Percentiles rank a stretch among this genome's conserved stretches.
phyloP scores from a whole-genome alignment of 2,888 invertebrate species.

The Leucania comma region DNA sequence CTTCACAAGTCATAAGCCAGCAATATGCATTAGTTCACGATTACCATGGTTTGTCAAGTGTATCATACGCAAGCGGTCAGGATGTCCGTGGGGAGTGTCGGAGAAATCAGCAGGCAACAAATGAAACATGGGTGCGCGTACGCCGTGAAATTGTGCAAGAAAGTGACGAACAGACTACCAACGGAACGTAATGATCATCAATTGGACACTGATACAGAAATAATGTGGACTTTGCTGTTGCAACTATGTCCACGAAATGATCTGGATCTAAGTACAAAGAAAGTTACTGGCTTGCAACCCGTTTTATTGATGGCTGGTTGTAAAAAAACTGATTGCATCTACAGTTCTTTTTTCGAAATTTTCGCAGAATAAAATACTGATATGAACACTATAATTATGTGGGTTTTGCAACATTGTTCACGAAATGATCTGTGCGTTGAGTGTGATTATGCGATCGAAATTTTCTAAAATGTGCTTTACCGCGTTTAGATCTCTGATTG shows the following conservation, averaged over 20 bases:
- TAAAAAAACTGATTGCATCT: conserved; percentile 7
- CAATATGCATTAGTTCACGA: conserved; percentile 31
- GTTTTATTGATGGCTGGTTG: neutral
- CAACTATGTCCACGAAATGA: conserved; percentile 28
- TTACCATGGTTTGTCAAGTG: conserved; percentile 60
- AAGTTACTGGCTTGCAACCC: conserved; percentile 14
- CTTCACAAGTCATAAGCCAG: conserved; percentile 1
- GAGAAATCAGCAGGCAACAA: conserved; percentile 80
- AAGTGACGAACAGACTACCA: conserved; percentile 74
- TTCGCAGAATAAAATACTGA: neutral
- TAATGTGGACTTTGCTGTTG: conserved; percentile 34
- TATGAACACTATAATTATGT: conserved; percentile 32
- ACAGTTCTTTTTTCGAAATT: conserved; percentile 6
- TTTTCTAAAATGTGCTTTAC: too few relatives aligned
- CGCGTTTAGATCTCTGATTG: too few relatives aligned
- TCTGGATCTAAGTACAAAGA: conserved; percentile 33
- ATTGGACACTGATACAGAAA: conserved; percentile 51
- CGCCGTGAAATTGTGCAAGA: conserved; percentile 88
- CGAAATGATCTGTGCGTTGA: too few relatives aligned
- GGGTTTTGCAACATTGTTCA: conserved; percentile 16
- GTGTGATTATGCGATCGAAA: too few relatives aligned
- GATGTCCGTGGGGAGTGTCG: conserved; percentile 79
- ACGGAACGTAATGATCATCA: conserved; percentile 55
- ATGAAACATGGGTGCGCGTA: conserved; percentile 80
- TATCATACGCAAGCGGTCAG: conserved; percentile 68